A percentile compares a stretch with the other conserved stretches of the same genome.
Conservation (phyloP, 2,113 vertebrate species). For the Alethe diademata region DNA sequence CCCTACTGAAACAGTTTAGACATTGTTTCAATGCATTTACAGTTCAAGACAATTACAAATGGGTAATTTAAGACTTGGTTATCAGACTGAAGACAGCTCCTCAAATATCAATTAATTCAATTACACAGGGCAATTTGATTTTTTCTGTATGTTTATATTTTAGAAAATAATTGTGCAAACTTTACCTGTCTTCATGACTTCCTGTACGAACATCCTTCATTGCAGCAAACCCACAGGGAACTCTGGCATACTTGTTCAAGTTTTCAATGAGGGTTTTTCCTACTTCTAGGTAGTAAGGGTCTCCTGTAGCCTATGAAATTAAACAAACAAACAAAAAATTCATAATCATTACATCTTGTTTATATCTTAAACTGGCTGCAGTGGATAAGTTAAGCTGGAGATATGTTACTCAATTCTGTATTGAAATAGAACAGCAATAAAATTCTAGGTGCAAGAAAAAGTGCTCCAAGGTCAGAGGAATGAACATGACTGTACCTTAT, state of each 20-base stretch:
- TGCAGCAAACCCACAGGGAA: constrained; percentile 96
- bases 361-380: not conserved
- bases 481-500: constrained; percentile 82
- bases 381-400: not conserved
- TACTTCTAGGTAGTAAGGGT: constrained; percentile 96
- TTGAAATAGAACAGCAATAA: not conserved
- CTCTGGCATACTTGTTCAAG: constrained; percentile 94
- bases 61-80: not conserved
- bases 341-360: not conserved
- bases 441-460: not conserved
- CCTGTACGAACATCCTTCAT: constrained; percentile 98
- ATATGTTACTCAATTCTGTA: not conserved
- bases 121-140: not conserved
- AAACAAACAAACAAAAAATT: not conserved
- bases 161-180: not conserved
- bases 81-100: not conserved
- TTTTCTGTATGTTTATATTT: not conserved
- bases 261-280: constrained; percentile 97
- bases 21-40: not conserved
- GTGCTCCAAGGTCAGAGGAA: not conserved
- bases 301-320: constrained; percentile 87
- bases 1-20: not conserved
- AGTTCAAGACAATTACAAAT: not conserved
- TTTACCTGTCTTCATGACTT: constrained; percentile 96
- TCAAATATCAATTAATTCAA: not conserved